Base-by-base conservation (phyloP, 2,113 vertebrate species). In the Misgurnus mizolepis region DNA sequence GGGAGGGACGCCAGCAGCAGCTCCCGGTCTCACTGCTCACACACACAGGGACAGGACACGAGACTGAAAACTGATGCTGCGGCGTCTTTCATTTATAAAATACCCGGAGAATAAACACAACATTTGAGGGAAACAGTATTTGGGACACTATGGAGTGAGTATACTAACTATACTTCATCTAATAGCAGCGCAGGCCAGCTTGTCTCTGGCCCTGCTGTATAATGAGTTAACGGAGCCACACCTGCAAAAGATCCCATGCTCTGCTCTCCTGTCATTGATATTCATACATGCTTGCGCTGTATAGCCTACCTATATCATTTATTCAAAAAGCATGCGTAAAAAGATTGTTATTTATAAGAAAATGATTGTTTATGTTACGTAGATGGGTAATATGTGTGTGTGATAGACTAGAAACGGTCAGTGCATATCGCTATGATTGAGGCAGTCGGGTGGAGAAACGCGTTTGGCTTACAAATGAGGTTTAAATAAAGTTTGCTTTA, bases 71-170 rank as follows among this genome's bases (percentile, higher is more conserved):
- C 83, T 82, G 45, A 76, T 84, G 78, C 62, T 78, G 78, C 67
- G 82, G 85, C 68, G 58, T 67, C n/a, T 83, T 80, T 80, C n/a
- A 79, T 49, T 41, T 49, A n/a, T 53, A 62, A 61, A 67, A 39
- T 8, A 69, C 65, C n/a, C 53, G 60, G 66, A 74, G 39, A 56
- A 10, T 76, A 65, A 68, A 64, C 27, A 15, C 27, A 14, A 40
- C 17, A 64, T 56, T 62, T 61, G 75, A 67, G 11, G 15, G 53
- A 81, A 79, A 75, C 65, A 49, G 45, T 47, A 71, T 73, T 47
- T 50, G 34, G 45, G 80, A 34, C 64, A 83, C 34, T 67, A 81
- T 79, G 83, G 84, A 80, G 87, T 88, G 76, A 88, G 85, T 87
- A 64, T 22, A 9, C 45, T 5, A 41, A 18, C 65, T 56, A 11